phyloP scores from a whole-genome alignment of 1,140 invertebrate genomes.

The Nylanderia fulva region DNA sequence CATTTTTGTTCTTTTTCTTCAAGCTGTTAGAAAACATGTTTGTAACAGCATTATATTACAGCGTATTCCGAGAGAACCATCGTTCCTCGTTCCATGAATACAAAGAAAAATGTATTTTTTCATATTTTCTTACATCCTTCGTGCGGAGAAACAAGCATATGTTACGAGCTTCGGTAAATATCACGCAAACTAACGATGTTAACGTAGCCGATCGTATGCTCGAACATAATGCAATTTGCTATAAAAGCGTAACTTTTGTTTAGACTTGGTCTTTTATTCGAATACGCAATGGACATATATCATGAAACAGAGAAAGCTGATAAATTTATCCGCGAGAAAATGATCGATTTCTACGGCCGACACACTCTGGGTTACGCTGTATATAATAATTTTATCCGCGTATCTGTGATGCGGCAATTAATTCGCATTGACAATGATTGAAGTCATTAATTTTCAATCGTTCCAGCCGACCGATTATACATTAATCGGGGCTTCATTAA shows the following conservation, averaged over 20 bases:
- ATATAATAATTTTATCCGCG: constrained; percentile 14
- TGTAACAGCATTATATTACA: constrained; percentile 13
- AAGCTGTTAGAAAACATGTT: constrained; percentile 5
- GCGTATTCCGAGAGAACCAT: background rate
- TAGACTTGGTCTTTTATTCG: too few species aligned
- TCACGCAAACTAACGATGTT: constrained; percentile 37
- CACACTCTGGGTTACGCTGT: background rate
- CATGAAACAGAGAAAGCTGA: background rate
- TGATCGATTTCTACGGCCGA: background rate
- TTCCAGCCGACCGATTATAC: constrained; percentile 66
- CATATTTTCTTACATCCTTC: constrained; percentile 13
- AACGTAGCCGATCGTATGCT: background rate
- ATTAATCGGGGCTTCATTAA: constrained; percentile 76
- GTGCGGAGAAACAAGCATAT: background rate
- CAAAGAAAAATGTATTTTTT: constrained; percentile 13
- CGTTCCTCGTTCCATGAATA: constrained; percentile 1
- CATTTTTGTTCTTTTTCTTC: background rate
- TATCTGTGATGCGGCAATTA: constrained; percentile 58
- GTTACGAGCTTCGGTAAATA: constrained; percentile 26
- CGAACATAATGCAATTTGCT: constrained; percentile 12
- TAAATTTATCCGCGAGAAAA: constrained; percentile 33
- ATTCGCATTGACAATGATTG: constrained; percentile 71
- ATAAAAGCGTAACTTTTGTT: constrained; percentile 31
- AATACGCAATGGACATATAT: background rate
- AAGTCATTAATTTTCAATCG: constrained; percentile 76